Conservation (phyloP, 2,888 invertebrate species). For the Abrostola tripartita region DNA sequence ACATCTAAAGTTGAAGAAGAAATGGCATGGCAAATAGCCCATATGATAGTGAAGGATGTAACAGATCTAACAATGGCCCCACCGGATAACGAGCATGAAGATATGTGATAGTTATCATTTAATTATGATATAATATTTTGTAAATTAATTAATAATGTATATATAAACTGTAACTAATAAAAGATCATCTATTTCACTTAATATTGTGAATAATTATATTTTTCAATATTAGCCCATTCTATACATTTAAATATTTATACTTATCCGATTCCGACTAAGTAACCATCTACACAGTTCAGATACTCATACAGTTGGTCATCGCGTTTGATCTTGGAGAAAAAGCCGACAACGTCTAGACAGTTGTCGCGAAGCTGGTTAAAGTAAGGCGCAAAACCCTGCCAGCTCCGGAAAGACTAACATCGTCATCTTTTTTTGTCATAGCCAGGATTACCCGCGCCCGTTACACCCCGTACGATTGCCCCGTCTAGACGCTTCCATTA, state of each 20-base stretch:
- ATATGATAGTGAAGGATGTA: conserved; percentile 98
- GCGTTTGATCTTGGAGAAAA: too few species aligned
- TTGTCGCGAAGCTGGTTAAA: too few species aligned
- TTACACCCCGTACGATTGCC: too few species aligned
- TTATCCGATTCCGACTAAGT: too few species aligned
- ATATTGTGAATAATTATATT: conserved; percentile 10
- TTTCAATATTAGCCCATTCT: not conserved
- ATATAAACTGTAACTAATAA: conserved; percentile 60
- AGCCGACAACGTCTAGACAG: too few species aligned
- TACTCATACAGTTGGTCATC: too few species aligned
- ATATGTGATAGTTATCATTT: conserved; percentile 71
- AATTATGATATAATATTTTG: conserved; percentile 68
- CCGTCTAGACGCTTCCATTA: too few species aligned
- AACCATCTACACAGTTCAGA: too few species aligned
- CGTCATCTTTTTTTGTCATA: too few species aligned
- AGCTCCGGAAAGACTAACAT: too few species aligned
- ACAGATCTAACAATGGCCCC: conserved; percentile 94
- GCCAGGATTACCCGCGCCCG: too few species aligned
- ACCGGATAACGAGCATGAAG: conserved; percentile 81
- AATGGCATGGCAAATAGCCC: conserved; percentile 98
- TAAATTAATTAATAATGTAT: conserved; percentile 69
- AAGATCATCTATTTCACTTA: conserved; percentile 50
- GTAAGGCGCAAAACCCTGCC: too few species aligned
- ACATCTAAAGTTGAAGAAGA: conserved; percentile 97
- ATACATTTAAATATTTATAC: not conserved